Base-by-base conservation (phyloP, 2,113 vertebrate genomes). In the Heterotis niloticus region DNA sequence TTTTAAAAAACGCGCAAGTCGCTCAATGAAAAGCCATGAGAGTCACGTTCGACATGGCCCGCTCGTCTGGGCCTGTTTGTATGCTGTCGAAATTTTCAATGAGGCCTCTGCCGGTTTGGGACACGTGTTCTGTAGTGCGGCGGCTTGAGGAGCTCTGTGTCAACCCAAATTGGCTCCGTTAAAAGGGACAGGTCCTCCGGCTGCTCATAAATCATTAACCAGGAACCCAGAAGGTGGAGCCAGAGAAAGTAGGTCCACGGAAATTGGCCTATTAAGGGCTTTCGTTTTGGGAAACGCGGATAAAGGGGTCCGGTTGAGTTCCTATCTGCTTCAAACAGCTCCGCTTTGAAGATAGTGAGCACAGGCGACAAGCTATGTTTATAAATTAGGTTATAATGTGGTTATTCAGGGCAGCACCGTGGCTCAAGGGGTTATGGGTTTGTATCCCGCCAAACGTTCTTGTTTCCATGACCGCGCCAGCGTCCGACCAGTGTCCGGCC, bases 161-260 rank as follows among this genome's bases (percentile, higher is more conserved):
- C 64, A 23, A 11, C 24, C n/a, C 34, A 28, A 52, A 74, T 26
- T 34, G 60, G 68, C 44, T n/a, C 44, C 20, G 34, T 52, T 74
- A 26, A 51, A 62, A 79, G 67, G 67, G 68, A 79, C 66, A 52
- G 13, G 18, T 54, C 62, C 29, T 76, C 60, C 24, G 29, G 75
- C 60, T 54, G 60, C 9, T 24, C 28, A 59, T 64, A 56, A 76
- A 76, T 44, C n/a, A 44, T 76, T 64, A 52, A 64, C 75, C 34
- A 79, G 59, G 69, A 64, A 67, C 72, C 24, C 75, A 59, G 60
- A 74, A 65, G 62, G 76, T 57, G 64, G 80, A 52, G 54, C 29
- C 28, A 5, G 67, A 69, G 77, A 79, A 84, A 86, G 65, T 86
- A 79, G 82, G 81, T 51, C 83, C 64, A 56, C 17, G 26, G 70